Conservation (phyloP, 2,797 vertebrate species). For the Anguilla megastoma region DNA sequence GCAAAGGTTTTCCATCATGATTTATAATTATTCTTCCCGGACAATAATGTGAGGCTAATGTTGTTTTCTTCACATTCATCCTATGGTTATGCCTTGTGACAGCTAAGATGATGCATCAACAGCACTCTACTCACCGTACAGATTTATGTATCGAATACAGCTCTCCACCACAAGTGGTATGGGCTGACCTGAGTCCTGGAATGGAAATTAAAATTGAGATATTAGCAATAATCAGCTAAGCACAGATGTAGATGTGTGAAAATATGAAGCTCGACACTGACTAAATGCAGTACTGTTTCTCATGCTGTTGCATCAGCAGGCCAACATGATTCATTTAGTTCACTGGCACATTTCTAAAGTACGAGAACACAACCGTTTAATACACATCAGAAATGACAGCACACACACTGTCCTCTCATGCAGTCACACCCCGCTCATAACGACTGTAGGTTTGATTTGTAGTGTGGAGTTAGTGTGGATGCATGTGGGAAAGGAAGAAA, state of each 20-base stretch:
- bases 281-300: background rate
- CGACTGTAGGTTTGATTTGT: background rate
- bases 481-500: slow-evolving; percentile 26
- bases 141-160: slow-evolving; percentile 96
- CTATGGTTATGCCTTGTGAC: background rate
- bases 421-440: background rate
- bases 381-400: background rate
- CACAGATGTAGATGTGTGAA: background rate
- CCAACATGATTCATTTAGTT: background rate
- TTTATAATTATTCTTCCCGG: background rate
- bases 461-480: slow-evolving; percentile 30
- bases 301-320: background rate
- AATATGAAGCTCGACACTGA: background rate
- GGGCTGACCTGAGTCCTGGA: slow-evolving; percentile 89
- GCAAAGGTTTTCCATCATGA: background rate
- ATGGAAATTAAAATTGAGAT: background rate
- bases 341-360: slow-evolving; percentile 32
- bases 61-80: background rate
- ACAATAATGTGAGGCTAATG: background rate
- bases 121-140: slow-evolving; percentile 82
- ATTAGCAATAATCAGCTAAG: background rate
- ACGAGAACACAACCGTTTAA: slow-evolving; percentile 36
- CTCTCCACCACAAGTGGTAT: slow-evolving; percentile 98
- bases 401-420: background rate
- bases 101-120: background rate